phyloP scores from a whole-genome alignment of 2,113 vertebrate species.

The Aegotheles bennettii region DNA sequence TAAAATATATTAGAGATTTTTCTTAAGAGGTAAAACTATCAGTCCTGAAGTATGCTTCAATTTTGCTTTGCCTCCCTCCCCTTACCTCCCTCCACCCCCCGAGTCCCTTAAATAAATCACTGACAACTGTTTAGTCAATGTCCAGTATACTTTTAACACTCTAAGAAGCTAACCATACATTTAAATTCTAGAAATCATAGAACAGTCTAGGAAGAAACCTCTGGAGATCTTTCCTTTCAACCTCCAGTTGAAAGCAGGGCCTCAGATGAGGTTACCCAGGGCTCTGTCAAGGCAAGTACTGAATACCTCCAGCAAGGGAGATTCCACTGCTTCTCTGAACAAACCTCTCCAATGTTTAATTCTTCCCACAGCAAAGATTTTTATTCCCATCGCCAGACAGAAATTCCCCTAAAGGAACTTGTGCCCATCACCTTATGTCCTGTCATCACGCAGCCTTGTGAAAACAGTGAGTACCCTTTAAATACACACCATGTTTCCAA shows the following conservation, averaged over 20 bases:
- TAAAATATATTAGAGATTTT: background rate
- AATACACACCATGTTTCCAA: background rate
- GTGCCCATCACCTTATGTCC: background rate
- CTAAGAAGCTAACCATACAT: background rate
- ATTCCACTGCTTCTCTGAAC: background rate
- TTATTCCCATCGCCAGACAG: background rate
- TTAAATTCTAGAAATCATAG: background rate
- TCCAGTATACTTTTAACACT: background rate
- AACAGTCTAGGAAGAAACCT: background rate
- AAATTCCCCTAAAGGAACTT: background rate
- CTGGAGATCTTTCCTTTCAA: background rate
- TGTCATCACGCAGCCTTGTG: background rate
- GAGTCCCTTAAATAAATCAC: background rate
- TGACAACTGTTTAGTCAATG: background rate
- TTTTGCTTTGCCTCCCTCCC: background rate
- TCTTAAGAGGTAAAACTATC: background rate
- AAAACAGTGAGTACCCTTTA: background rate
- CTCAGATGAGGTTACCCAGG: too few relatives aligned
- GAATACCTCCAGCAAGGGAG: too few relatives aligned
- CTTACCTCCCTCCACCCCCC: rapidly evolving
- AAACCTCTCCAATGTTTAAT: background rate
- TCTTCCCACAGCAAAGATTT: background rate
- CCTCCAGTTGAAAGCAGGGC: background rate
- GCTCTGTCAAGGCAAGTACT: too few relatives aligned
- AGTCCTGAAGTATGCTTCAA: background rate